Conservation (phyloP, 2,113 vertebrate genomes). For the Pangasianodon hypophthalmus region DNA sequence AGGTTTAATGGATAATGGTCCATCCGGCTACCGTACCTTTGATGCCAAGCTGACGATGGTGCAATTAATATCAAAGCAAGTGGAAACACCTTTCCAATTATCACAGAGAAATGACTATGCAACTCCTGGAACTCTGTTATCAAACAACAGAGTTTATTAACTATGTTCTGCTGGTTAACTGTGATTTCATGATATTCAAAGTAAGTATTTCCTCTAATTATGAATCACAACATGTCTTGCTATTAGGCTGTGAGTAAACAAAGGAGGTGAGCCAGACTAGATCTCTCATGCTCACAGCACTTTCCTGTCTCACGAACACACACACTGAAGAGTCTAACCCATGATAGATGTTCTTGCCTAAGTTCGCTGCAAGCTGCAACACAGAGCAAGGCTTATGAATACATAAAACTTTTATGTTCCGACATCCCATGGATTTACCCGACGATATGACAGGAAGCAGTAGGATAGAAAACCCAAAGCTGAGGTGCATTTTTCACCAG, state of each 20-base stretch:
- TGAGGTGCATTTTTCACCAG: constrained; percentile 60
- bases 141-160: constrained; percentile 15
- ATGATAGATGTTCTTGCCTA: background rate
- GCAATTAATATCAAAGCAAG: constrained; percentile 54
- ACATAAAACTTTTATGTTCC: constrained; percentile 25
- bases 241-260: constrained; percentile 36
- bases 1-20: constrained; percentile 53
- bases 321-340: background rate
- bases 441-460: constrained; percentile 29
- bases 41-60: constrained; percentile 32
- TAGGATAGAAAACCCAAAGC: background rate
- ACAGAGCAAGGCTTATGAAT: constrained; percentile 24
- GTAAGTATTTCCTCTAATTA: constrained; percentile 32
- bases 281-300: background rate
- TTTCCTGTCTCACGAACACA: constrained; percentile 7
- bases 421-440: constrained; percentile 35
- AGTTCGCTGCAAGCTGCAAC: constrained; percentile 3
- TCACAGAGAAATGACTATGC: constrained; percentile 16
- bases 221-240: background rate
- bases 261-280: constrained; percentile 25
- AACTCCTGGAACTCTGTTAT: constrained; percentile 31
- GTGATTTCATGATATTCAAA: background rate
- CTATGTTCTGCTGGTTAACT: background rate
- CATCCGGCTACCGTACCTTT: constrained; percentile 37
- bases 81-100: constrained; percentile 51